phyloP scores from a whole-genome alignment of 2,888 invertebrate genomes.

The Neoitamus cyanurus region DNA sequence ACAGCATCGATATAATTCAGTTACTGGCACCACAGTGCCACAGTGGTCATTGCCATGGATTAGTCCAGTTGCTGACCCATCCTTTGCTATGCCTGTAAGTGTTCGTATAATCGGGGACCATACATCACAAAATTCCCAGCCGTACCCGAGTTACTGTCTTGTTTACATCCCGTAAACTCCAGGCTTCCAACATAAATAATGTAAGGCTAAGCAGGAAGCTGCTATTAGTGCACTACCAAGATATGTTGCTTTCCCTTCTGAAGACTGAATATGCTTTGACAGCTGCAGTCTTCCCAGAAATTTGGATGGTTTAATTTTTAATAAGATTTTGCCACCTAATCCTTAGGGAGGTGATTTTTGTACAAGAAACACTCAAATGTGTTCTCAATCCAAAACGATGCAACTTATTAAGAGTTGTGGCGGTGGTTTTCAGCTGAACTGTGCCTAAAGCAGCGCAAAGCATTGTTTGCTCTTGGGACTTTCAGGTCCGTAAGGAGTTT shows the following conservation, averaged over 20 bases:
- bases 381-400: background rate
- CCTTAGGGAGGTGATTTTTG: background rate
- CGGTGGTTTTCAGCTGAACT: background rate
- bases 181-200: background rate
- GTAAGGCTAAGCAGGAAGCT: background rate
- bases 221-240: background rate
- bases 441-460: background rate
- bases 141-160: background rate
- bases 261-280: background rate
- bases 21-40: background rate
- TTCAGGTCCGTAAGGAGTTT: background rate
- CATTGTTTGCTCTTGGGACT: background rate
- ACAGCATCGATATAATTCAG: background rate
- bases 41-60: background rate
- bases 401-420: background rate
- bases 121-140: background rate
- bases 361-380: background rate
- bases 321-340: background rate
- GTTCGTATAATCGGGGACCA: background rate
- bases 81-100: background rate
- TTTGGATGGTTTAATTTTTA: background rate
- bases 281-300: background rate
- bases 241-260: background rate
- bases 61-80: background rate
- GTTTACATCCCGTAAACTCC: background rate